Evolutionary conservation across 2,797 vertebrate species (phyloP).

Genomic region (Anomalospiza imberbis): DNA sequence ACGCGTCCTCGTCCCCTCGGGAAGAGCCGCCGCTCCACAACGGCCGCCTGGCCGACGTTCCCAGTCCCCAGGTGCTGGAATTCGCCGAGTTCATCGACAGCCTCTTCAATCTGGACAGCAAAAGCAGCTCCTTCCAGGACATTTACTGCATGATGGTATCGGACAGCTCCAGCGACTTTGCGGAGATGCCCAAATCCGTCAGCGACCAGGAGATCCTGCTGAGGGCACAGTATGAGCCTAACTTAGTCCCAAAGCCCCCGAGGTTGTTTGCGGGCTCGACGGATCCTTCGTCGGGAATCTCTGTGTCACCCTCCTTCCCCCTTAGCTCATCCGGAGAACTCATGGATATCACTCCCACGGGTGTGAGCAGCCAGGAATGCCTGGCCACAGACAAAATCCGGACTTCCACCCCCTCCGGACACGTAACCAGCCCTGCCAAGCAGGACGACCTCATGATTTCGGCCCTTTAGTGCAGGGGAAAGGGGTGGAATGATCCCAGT

Average conservation of each 20-base stretch:
- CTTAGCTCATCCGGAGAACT: constrained; percentile 95
- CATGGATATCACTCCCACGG: constrained; percentile 91
- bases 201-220: constrained; percentile 89
- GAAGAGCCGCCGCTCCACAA: constrained; percentile 73
- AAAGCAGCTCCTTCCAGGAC: constrained; percentile 92
- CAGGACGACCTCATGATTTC: constrained; percentile 80
- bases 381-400: constrained; percentile 84
- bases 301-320: constrained; percentile 95
- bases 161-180: constrained; percentile 89
- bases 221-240: constrained; percentile 92
- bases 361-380: constrained; percentile 85
- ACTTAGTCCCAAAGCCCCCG: constrained; percentile 95
- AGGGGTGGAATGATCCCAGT: constrained; percentile 1
- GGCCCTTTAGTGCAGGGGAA: constrained; percentile 70
- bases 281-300: constrained; percentile 96
- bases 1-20: not conserved
- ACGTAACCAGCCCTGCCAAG: constrained; percentile 70
- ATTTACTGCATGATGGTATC: constrained; percentile 89
- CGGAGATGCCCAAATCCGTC: constrained; percentile 81
- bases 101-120: constrained; percentile 92
- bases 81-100: constrained; percentile 98
- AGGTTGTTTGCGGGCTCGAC: constrained; percentile 92
- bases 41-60: constrained; percentile 75
- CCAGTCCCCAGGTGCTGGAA: constrained; percentile 94
- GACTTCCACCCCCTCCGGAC: constrained; percentile 79